Percentiles rank a stretch among this genome's conserved stretches.
Evolutionary conservation across 2,113 vertebrate species (phyloP).

Genomic region (Ophthalmolycus amberensis): DNA sequence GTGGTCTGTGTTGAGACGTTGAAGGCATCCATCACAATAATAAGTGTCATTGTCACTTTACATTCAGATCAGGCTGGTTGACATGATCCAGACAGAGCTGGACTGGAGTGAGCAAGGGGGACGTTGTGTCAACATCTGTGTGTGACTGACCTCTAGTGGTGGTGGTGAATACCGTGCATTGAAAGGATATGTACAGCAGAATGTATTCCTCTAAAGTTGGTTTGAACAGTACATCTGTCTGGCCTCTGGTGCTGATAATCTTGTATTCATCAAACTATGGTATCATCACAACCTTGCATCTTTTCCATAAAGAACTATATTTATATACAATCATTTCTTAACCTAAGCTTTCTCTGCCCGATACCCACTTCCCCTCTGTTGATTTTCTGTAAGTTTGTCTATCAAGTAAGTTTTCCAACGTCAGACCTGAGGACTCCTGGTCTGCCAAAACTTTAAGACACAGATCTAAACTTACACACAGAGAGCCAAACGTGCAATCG

Average conservation of each 20-base stretch:
- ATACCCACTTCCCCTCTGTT: not conserved
- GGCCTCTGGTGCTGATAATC: not conserved
- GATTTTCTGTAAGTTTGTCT: slow-evolving; percentile 32
- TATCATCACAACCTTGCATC: not conserved
- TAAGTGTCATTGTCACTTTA: slow-evolving; percentile 1
- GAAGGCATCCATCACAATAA: not conserved
- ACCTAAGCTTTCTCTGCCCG: not conserved
- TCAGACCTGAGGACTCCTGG: not conserved
- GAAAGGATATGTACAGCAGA: not conserved
- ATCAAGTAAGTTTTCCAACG: slow-evolving; percentile 11
- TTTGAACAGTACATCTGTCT: not conserved
- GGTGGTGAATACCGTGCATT: not conserved
- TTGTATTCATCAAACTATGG: not conserved
- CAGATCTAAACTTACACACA: slow-evolving; percentile 23
- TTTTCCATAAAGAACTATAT: not conserved
- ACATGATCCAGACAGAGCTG: not conserved
- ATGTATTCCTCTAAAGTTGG: not conserved
- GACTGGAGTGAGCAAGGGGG: not conserved
- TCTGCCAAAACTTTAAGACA: slow-evolving; percentile 21
- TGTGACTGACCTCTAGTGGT: slow-evolving; percentile 77
- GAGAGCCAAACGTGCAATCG: not conserved
- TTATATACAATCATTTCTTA: not conserved
- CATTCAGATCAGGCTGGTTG: not conserved
- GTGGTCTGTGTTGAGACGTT: not conserved
- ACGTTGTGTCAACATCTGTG: slow-evolving; percentile 15